Evolutionary conservation across 2,888 invertebrate genomes (phyloP), one percentile per base, ranked within the genome.

Genomic region (Heliconius cydno): DNA sequence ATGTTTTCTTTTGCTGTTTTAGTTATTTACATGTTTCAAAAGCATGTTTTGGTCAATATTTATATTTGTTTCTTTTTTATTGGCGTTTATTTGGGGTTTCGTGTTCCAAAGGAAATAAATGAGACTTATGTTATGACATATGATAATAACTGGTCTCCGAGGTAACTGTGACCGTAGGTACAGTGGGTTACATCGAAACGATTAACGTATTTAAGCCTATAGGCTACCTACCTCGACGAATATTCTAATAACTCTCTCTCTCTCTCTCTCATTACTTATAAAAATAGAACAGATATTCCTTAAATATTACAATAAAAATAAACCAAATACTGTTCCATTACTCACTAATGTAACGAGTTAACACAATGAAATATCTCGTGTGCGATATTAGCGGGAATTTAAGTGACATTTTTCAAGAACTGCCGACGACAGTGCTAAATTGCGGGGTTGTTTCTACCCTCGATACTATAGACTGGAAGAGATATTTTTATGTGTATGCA

Each of bases 361-460:
- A 65, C 63, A 75, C 75, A 75, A 41, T 75, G 75, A 75, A 65
- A 75, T 75, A 65, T 75, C 65, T 75, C 41, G 63, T 65, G 38
- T 65, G 65, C 65, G 65, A 75, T 75, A 78, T 78, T 78, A 78
- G 68, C 68, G 60, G 52, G 68, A 78, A 78, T 78, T 74, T 68
- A 78, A 78, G 78, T 63, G 78, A 74, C 60, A 74, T 74, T 78
- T 78, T 78, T 78, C 78, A 74, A 78, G 78, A 78, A 74, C 78
- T 79, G 78, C 74, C 78, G 78, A 15, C 78, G 78, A 79, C 78
- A 79, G 74, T 79, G 74, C 63, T 79, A 79, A 75, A 79, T 79
- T 74, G 68, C 74, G 60, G 68, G 74, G 41, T 79, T 67, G 74
- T 75, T 74, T 41, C 68, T 22, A 68, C 73, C 73, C 67, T 38